Conservation (phyloP, 2,797 vertebrate genomes). For the Echiichthys vipera region DNA sequence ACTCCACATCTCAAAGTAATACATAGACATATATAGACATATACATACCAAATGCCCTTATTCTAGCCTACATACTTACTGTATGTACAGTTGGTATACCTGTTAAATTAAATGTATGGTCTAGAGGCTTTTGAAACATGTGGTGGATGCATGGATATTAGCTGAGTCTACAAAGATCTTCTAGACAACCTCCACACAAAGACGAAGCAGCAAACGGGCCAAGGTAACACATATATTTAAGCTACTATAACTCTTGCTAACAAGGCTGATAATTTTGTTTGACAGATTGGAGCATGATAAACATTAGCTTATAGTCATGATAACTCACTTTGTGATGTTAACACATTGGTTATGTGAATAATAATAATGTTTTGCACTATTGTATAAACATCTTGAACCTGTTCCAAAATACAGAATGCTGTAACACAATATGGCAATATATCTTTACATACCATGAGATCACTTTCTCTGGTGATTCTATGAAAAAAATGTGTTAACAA, state of each 20-base stretch:
- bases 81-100: neutral
- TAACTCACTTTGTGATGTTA: neutral
- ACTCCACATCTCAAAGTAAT: no score
- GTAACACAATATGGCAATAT: neutral
- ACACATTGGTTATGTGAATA: neutral
- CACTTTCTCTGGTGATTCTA: slow-evolving; percentile 22
- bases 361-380: neutral
- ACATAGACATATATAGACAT: no score
- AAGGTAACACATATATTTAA: slow-evolving; percentile 3
- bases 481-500: slow-evolving; percentile 34
- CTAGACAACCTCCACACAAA: neutral
- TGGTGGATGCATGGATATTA: neutral
- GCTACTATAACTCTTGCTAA: neutral
- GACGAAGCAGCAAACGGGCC: neutral
- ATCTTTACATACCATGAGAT: slow-evolving; percentile 36
- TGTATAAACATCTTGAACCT: neutral
- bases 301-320: neutral
- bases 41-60: no score
- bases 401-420: slow-evolving; percentile 22
- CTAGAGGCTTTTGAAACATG: neutral
- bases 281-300: neutral
- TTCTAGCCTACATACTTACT: neutral
- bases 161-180: neutral
- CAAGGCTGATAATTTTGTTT: neutral
- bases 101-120: neutral